A percentile compares a stretch with the other conserved stretches of the same genome.
phyloP scores from a whole-genome alignment of 2,888 invertebrate genomes.

The Tenthredo notha region DNA sequence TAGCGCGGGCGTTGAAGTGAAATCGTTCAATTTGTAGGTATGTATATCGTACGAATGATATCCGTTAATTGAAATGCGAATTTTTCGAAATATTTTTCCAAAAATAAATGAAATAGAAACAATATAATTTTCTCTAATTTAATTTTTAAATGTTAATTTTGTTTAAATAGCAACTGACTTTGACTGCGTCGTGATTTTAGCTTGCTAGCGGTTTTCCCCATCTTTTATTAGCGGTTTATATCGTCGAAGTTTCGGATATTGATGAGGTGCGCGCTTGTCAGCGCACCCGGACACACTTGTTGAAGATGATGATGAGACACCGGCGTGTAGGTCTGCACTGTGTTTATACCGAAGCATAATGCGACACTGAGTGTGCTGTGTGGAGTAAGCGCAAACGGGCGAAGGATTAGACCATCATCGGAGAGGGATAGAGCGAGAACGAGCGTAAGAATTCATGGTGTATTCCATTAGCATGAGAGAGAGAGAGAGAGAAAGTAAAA shows the following conservation, averaged over 20 bases:
- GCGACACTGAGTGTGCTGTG: constrained; percentile 64
- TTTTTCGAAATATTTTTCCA: not conserved
- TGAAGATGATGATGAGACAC: not conserved
- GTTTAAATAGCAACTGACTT: constrained; percentile 65
- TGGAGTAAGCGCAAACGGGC: constrained; percentile 56
- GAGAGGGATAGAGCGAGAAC: constrained; percentile 40
- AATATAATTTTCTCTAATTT: not conserved
- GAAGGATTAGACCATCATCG: constrained; percentile 29
- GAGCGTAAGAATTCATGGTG: constrained; percentile 49
- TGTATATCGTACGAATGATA: too few species aligned
- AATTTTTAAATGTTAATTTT: not conserved
- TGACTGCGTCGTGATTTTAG: constrained; percentile 70
- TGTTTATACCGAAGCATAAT: constrained; percentile 65
- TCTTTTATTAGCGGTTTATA: constrained; percentile 57
- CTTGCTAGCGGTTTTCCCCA: constrained; percentile 74
- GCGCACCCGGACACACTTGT: constrained; percentile 46
- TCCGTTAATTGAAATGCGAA: not conserved
- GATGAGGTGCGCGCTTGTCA: not conserved
- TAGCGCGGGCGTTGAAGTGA: not conserved
- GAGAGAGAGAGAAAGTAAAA: constrained; percentile 3
- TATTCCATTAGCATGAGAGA: not conserved
- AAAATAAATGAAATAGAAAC: not conserved
- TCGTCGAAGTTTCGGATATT: not conserved
- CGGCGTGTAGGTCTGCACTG: constrained; percentile 45
- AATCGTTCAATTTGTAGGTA: not conserved